Evolutionary conservation across 2,888 invertebrate species (phyloP).

Genomic region (Watsonalla binaria): DNA sequence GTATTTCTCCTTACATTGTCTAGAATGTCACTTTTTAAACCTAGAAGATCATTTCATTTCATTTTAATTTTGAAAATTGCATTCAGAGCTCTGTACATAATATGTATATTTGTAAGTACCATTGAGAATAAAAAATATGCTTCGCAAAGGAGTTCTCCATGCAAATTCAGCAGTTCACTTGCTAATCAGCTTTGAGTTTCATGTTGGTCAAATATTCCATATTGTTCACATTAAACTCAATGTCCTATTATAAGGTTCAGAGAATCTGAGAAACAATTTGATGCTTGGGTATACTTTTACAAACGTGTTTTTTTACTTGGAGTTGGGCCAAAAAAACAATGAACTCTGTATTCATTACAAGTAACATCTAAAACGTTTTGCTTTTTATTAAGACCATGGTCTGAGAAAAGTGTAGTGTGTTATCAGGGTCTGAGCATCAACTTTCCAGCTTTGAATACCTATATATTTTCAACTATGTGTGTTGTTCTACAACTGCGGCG

Average conservation of each 20-base stretch:
- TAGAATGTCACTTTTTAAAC: no score
- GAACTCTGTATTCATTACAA: background rate
- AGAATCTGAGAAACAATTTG: slow-evolving; percentile 31
- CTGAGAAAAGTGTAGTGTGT: background rate
- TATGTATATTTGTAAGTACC: no score
- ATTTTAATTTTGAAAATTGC: no score
- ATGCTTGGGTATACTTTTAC: slow-evolving; percentile 37
- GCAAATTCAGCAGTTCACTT: slow-evolving; percentile 6
- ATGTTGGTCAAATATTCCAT: background rate
- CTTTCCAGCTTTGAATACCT: background rate
- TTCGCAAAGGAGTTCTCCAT: no score
- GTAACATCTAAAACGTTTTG: background rate
- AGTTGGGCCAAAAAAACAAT: slow-evolving; percentile 29
- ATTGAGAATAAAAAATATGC: no score
- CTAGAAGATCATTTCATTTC: no score
- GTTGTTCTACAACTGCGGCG: slow-evolving; percentile 2
- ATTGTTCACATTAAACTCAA: slow-evolving; percentile 21
- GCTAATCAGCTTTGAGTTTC: no score
- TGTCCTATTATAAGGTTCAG: slow-evolving; percentile 30
- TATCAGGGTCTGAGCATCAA: background rate
- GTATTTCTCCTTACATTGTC: no score
- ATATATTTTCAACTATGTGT: background rate
- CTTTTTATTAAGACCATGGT: background rate
- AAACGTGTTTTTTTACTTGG: slow-evolving; percentile 32
- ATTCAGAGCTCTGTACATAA: no score